Percentiles rank a stretch among this genome's conserved stretches.
phyloP scores from a whole-genome alignment of 2,797 vertebrate genomes.

The Phoebastria nigripes region DNA sequence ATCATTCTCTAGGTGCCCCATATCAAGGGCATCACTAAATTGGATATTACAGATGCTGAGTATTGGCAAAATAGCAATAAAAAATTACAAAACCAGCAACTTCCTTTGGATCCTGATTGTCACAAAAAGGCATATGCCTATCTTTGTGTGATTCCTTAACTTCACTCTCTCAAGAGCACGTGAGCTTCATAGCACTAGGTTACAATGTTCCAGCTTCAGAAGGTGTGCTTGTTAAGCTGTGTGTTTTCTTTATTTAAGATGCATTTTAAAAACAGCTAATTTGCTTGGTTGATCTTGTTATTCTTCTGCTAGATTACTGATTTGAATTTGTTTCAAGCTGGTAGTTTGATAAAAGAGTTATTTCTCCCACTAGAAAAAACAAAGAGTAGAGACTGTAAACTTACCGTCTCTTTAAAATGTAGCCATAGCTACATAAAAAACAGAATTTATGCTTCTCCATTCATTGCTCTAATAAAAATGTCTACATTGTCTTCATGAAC shows the following conservation, averaged over 20 bases:
- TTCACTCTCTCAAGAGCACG: fast-evolving
- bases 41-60: neutral
- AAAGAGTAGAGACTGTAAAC: neutral
- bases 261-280: neutral
- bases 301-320: neutral
- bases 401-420: neutral
- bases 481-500: neutral
- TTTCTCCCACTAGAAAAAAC: neutral
- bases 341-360: neutral
- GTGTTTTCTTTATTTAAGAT: neutral
- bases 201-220: neutral
- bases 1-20: neutral
- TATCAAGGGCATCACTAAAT: neutral
- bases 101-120: neutral
- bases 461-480: neutral
- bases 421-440: neutral
- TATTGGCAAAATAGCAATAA: neutral
- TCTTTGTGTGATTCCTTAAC: neutral
- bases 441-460: neutral
- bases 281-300: neutral
- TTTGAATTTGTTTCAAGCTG: neutral
- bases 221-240: neutral
- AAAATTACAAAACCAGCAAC: neutral
- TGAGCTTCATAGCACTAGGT: neutral
- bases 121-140: neutral